Evolutionary conservation across 2,113 vertebrate species (phyloP).

Genomic region (Uropsilus gracilis): DNA sequence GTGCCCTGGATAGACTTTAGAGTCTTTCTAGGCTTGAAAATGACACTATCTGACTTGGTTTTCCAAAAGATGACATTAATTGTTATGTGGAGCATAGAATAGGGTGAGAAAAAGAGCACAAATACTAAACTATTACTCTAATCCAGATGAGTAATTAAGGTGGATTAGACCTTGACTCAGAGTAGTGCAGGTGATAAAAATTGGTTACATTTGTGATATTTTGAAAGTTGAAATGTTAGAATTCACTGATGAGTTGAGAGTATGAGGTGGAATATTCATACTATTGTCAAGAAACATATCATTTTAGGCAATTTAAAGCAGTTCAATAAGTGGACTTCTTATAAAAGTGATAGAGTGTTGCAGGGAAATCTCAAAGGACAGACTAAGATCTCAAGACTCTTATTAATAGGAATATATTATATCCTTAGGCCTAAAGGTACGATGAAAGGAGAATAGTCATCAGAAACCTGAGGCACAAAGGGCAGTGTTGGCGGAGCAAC

Average conservation of each 20-base stretch:
- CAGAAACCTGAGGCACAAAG: not conserved
- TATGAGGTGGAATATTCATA: not conserved
- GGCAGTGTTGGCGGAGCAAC: not conserved
- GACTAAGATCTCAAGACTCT: not conserved
- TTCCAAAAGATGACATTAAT: not conserved
- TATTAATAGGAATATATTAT: not conserved
- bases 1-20: not conserved
- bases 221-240: not conserved
- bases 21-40: not conserved
- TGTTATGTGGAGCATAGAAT: not conserved
- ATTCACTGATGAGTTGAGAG: not conserved
- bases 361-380: not conserved
- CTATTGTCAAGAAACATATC: not conserved
- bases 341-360: not conserved
- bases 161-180: not conserved
- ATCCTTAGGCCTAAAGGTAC: not conserved
- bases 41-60: not conserved
- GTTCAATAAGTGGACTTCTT: not conserved
- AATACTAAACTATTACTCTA: not conserved
- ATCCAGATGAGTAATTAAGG: not conserved
- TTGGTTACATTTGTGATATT: not conserved
- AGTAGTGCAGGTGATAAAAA: not conserved
- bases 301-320: slow-evolving; percentile 21
- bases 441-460: not conserved
- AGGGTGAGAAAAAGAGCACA: not conserved